A percentile compares a stretch with the other conserved stretches of the same genome.
These are phyloP conservation scores for Acanthosepion pharaonis DNA, from an alignment of 2,888 invertebrate species.

Conservation along the genomic window DNA sequence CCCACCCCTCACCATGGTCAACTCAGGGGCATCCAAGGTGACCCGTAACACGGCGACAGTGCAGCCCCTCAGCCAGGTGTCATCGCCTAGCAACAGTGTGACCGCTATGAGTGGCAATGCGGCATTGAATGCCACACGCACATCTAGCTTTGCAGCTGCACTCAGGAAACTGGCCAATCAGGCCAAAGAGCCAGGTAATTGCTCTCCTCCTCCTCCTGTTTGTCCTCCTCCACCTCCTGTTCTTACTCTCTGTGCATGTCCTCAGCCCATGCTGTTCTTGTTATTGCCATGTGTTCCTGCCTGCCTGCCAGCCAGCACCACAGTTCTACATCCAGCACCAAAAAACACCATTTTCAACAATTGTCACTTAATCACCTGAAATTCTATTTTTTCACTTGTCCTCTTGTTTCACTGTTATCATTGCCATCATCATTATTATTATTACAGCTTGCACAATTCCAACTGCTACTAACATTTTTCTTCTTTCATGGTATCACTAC, in stretches of 20 bases:
- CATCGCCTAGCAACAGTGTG: constrained; percentile 64
- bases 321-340: neutral
- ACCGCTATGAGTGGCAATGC: constrained; percentile 61
- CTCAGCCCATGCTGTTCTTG: constrained; percentile 37
- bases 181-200: constrained; percentile 78
- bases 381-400: neutral
- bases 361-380: constrained; percentile 14
- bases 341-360: neutral
- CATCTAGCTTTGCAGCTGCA: constrained; percentile 89
- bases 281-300: constrained; percentile 38
- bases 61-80: constrained; percentile 73
- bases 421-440: neutral
- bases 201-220: neutral
- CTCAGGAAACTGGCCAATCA: constrained; percentile 92
- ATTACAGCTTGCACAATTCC: constrained; percentile 11
- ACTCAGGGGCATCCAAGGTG: constrained; percentile 63
- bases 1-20: constrained; percentile 69
- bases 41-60: constrained; percentile 73
- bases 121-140: constrained; percentile 71
- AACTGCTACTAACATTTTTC: constrained; percentile 36
- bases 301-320: constrained; percentile 35
- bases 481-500: neutral
- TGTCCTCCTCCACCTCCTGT: neutral
- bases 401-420: constrained; percentile 39
- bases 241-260: constrained; percentile 37